Percentiles rank a stretch among this genome's conserved stretches.
Conservation (phyloP, 1,140 invertebrate species). For the Drosophila parabipectinata region DNA sequence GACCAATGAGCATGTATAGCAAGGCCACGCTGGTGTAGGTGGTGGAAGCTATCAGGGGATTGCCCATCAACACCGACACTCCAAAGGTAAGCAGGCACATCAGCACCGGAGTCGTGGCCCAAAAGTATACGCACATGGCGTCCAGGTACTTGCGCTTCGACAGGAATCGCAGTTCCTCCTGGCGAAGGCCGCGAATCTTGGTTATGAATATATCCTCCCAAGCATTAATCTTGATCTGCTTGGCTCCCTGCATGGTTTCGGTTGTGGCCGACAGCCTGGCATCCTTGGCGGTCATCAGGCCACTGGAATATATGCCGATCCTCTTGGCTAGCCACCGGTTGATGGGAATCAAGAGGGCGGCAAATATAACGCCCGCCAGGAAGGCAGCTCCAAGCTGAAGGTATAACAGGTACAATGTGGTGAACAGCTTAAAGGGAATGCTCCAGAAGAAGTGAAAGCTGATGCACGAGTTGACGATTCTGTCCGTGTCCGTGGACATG, state of each 20-base stretch:
- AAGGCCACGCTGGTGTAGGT: slow-evolving; percentile 97
- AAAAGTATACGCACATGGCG: slow-evolving; percentile 99
- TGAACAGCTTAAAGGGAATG: slow-evolving; percentile 91
- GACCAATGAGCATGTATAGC: slow-evolving; percentile 97
- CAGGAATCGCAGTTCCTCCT: slow-evolving; percentile 90
- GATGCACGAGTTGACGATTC: slow-evolving; percentile 97
- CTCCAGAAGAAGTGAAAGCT: slow-evolving; percentile 99
- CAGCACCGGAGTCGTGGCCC: slow-evolving; percentile 98
- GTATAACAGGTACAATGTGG: slow-evolving; percentile 93
- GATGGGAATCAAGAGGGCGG: slow-evolving; percentile 95
- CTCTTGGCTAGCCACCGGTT: slow-evolving; percentile 95
- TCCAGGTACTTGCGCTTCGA: slow-evolving; percentile 97
- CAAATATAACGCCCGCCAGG: slow-evolving; percentile 94
- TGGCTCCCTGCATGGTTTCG: slow-evolving; percentile 94
- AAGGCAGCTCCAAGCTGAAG: slow-evolving; percentile 96
- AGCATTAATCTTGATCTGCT: slow-evolving; percentile 95
- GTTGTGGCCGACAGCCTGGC: slow-evolving; percentile 93
- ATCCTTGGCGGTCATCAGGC: slow-evolving; percentile 97
- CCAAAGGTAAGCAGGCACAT: slow-evolving; percentile 96
- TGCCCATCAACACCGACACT: slow-evolving; percentile 93
- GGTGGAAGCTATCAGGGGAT: slow-evolving; percentile 93
- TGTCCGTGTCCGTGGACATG: slow-evolving; percentile 97
- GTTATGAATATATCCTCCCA: slow-evolving; percentile 96
- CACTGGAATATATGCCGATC: slow-evolving; percentile 93
- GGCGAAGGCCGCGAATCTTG: slow-evolving; percentile 88